Evolutionary conservation across 2,888 invertebrate species (phyloP).

Genomic region (Flabesymbios commensalis): DNA sequence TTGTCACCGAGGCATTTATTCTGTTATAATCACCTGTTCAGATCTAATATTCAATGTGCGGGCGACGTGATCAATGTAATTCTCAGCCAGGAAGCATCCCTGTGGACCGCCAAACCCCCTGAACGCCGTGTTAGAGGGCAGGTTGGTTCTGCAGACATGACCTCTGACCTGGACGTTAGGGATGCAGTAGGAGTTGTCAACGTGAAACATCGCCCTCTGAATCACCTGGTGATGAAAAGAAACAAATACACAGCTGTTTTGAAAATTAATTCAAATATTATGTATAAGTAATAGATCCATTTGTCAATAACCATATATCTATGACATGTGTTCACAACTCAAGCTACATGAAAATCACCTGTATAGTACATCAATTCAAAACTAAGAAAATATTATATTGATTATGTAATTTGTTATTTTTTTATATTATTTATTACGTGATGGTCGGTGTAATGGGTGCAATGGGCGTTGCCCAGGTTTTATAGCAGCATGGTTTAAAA

Average conservation of each 20-base stretch:
- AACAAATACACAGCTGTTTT: neutral
- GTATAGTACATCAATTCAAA: too few relatives aligned
- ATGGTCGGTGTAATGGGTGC: too few relatives aligned
- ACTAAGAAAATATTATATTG: too few relatives aligned
- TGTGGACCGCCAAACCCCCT: slow-evolving; percentile 81
- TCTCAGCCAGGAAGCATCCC: slow-evolving; percentile 85
- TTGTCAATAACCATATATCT: neutral
- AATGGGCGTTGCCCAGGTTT: too few relatives aligned
- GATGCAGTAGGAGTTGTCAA: slow-evolving; percentile 70
- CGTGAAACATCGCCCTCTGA: slow-evolving; percentile 81
- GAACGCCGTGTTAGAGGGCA: slow-evolving; percentile 87
- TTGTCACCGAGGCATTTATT: neutral
- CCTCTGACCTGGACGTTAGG: slow-evolving; percentile 74
- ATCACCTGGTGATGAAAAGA: slow-evolving; percentile 72
- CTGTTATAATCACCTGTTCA: slow-evolving; percentile 65
- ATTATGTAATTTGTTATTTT: too few relatives aligned
- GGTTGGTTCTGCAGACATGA: slow-evolving; percentile 77
- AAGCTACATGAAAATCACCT: too few relatives aligned
- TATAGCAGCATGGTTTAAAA: too few relatives aligned
- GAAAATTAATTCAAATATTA: neutral
- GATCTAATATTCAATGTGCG: slow-evolving; percentile 70
- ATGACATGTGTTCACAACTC: neutral
- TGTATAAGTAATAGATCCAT: neutral
- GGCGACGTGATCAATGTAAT: slow-evolving; percentile 77
- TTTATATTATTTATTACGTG: too few relatives aligned